These are phyloP conservation scores for Penaeus chinensis DNA, from an alignment of 1,140 invertebrate genomes.

Conservation along the genomic window DNA sequence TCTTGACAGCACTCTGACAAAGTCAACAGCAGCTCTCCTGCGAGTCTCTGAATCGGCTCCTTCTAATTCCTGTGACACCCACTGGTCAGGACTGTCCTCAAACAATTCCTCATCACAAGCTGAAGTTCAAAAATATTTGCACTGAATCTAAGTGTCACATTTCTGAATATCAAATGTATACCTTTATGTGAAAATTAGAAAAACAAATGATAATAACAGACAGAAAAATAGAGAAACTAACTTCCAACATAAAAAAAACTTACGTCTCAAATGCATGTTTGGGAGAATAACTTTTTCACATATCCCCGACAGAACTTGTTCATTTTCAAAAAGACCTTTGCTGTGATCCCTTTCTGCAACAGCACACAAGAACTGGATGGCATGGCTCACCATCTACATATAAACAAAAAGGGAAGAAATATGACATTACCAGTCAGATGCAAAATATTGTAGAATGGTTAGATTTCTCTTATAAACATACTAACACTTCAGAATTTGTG, in stretches of 20 bases:
- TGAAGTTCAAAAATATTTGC: slow-evolving; percentile 68
- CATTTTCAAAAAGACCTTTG: slow-evolving; percentile 89
- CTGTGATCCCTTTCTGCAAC: slow-evolving; percentile 92
- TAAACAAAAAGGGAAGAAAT: no score
- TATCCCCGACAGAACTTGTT: slow-evolving; percentile 86
- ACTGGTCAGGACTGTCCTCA: slow-evolving; percentile 98
- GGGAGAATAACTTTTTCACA: slow-evolving; percentile 98
- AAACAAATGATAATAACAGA: background rate
- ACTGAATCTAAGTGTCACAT: background rate
- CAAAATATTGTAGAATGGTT: no score
- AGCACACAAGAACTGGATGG: slow-evolving; percentile 92
- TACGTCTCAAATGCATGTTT: slow-evolving; percentile 95
- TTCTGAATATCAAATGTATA: background rate
- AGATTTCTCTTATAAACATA: no score
- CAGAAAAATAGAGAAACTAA: background rate
- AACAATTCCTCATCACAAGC: slow-evolving; percentile 95
- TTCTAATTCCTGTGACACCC: slow-evolving; percentile 96
- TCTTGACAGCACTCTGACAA: slow-evolving; percentile 88
- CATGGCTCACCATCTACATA: slow-evolving; percentile 88
- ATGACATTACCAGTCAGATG: background rate
- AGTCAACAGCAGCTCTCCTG: slow-evolving; percentile 93
- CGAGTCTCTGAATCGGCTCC: slow-evolving; percentile 98
- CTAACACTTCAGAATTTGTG: no score
- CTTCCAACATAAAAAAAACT: slow-evolving; percentile 17
- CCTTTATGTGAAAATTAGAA: background rate